phyloP scores from a whole-genome alignment of 1,140 invertebrate genomes.

The Ips nitidus region DNA sequence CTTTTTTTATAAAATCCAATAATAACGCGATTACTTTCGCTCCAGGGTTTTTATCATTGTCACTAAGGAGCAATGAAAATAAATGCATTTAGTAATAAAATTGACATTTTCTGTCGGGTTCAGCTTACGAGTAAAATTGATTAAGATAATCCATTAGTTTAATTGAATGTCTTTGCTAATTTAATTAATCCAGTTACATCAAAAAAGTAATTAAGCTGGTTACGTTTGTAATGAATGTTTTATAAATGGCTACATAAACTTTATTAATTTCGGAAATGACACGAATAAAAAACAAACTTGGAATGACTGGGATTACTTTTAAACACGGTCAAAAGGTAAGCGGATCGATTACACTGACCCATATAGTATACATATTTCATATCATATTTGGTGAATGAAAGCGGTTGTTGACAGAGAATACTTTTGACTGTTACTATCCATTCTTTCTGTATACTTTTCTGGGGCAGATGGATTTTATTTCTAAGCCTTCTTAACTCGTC shows the following conservation, averaged over 20 bases:
- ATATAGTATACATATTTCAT: too few relatives aligned
- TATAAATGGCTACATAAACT: neutral
- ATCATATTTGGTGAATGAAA: too few relatives aligned
- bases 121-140: neutral
- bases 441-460: too few relatives aligned
- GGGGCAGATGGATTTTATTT: neutral
- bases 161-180: constrained; percentile 6
- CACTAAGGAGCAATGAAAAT: too few relatives aligned
- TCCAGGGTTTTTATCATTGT: too few relatives aligned
- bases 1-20: too few relatives aligned
- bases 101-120: neutral
- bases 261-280: neutral
- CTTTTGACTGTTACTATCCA: too few relatives aligned
- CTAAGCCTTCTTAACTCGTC: neutral
- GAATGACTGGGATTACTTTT: neutral
- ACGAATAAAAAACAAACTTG: neutral
- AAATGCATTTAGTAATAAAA: neutral
- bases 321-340: too few relatives aligned
- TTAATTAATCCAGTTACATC: constrained; percentile 7
- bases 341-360: too few relatives aligned
- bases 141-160: constrained; percentile 11
- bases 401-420: too few relatives aligned
- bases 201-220: neutral
- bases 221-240: neutral
- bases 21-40: too few relatives aligned